A percentile compares a stretch with the other conserved stretches of the same genome.
These are phyloP conservation scores for Apis dorsata DNA, from an alignment of 1,140 invertebrate species.

Conservation along the genomic window DNA sequence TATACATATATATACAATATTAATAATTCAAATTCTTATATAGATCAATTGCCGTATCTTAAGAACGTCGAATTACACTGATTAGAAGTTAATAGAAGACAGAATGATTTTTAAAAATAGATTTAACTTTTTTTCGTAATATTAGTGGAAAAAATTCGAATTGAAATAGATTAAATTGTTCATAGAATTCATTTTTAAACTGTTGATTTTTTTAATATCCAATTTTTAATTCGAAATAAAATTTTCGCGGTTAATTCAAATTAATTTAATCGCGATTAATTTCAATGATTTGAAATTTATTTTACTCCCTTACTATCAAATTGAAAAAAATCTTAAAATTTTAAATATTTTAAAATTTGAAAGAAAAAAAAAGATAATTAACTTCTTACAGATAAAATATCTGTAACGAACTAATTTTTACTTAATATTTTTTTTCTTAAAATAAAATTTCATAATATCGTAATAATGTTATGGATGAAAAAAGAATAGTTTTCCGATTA, in stretches of 20 bases:
- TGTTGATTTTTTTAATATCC: too few species aligned
- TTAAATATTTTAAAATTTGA: not conserved
- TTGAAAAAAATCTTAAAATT: not conserved
- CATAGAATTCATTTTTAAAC: not conserved
- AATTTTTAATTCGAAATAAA: not conserved
- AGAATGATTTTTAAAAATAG: not conserved
- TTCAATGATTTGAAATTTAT: not conserved
- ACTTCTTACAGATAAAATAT: too few species aligned
- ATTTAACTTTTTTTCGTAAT: not conserved
- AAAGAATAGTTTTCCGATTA: too few species aligned
- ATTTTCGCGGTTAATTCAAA: not conserved
- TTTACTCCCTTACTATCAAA: not conserved
- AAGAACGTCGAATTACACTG: not conserved
- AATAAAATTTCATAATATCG: too few species aligned
- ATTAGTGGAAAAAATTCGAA: not conserved
- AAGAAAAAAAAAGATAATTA: not conserved
- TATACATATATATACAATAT: not conserved
- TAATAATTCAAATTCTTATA: not conserved
- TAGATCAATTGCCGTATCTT: not conserved
- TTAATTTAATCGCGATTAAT: not conserved
- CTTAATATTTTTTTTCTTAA: too few species aligned
- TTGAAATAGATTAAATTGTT: not conserved
- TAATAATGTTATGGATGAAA: too few species aligned
- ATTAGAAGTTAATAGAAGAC: not conserved
- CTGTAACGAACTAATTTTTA: too few species aligned